A percentile compares a stretch with the other conserved stretches of the same genome.
phyloP scores from a whole-genome alignment of 2,888 invertebrate genomes.

The Sepioteuthis lessoniana region DNA sequence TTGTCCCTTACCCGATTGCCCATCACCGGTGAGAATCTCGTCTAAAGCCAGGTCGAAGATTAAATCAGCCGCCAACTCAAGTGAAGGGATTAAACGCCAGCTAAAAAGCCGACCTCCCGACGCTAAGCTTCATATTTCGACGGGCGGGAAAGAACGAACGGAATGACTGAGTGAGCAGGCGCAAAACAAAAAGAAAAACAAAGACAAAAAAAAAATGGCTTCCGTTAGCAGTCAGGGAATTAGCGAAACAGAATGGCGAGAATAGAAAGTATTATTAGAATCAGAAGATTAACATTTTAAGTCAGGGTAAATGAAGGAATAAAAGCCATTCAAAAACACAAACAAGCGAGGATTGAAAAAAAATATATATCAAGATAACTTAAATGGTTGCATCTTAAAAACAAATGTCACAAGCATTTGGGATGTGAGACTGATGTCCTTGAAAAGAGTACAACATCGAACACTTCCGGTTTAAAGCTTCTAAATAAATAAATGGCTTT shows the following conservation, averaged over 20 bases:
- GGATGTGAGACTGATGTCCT: neutral
- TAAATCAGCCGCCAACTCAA: neutral
- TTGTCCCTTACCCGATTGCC: neutral
- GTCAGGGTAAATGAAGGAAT: neutral
- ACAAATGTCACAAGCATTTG: neutral
- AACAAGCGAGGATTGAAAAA: neutral
- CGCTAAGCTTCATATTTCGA: neutral
- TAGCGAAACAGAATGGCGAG: neutral
- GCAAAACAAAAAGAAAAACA: no score
- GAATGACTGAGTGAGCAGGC: neutral
- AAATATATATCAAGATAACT: neutral
- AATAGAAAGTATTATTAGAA: neutral
- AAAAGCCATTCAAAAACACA: neutral
- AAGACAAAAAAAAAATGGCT: no score
- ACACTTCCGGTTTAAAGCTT: neutral
- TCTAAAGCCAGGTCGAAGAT: neutral
- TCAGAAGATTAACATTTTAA: constrained; percentile 8
- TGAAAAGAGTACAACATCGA: neutral
- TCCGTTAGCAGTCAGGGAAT: neutral
- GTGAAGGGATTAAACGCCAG: neutral
- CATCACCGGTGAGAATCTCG: neutral
- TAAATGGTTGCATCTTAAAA: neutral
- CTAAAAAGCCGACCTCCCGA: constrained; percentile 1
- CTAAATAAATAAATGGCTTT: neutral
- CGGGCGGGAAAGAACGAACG: neutral